Conservation (phyloP, 2,797 vertebrate genomes). For the Lepidocolaptes lacrymiger region DNA sequence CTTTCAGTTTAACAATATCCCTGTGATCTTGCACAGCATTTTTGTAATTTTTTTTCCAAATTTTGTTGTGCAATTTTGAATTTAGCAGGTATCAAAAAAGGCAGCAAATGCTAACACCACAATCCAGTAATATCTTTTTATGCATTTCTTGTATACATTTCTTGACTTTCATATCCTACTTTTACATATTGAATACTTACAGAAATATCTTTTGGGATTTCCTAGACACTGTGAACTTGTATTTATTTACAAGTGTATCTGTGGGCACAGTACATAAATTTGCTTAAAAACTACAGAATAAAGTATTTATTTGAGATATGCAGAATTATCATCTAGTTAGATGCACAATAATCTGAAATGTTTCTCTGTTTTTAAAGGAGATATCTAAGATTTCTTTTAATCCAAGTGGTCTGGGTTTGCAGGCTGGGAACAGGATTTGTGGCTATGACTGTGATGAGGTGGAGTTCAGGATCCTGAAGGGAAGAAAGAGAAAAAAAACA, state of each 20-base stretch:
- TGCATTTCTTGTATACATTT: not conserved
- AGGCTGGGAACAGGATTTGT: not conserved
- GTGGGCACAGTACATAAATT: not conserved
- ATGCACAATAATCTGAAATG: not conserved
- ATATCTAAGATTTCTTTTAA: not conserved
- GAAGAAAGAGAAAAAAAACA: not conserved
- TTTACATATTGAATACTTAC: not conserved
- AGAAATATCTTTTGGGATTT: not conserved
- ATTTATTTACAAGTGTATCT: not conserved
- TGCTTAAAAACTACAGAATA: not conserved
- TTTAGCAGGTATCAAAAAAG: not conserved
- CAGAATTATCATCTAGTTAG: not conserved
- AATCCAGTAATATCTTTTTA: not conserved
- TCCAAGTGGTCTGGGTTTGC: not conserved
- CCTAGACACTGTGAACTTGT: not conserved
- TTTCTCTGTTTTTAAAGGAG: not conserved
- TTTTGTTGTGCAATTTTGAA: not conserved
- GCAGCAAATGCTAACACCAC: not conserved
- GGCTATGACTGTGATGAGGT: not conserved
- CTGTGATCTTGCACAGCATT: not conserved
- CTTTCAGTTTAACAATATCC: not conserved
- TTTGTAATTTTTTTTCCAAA: not conserved
- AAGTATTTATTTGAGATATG: not conserved
- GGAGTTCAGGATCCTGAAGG: not conserved
- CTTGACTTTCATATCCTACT: not conserved